Base-by-base conservation (phyloP, 2,888 invertebrate genomes). In the Agrilus mali region DNA sequence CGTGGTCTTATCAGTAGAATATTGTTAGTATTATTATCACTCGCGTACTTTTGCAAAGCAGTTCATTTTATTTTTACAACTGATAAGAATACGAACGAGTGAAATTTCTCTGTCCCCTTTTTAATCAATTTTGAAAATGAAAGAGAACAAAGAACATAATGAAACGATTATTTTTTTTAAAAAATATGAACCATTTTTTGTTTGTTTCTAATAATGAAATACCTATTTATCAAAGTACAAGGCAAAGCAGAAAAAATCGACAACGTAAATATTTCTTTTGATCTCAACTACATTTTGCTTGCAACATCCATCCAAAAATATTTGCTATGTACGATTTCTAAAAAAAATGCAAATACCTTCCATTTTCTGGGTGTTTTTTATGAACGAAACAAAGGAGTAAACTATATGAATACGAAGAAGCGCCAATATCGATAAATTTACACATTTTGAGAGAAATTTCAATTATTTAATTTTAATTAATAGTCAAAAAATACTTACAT, bases 171-270 rank as follows among this genome's bases (percentile, higher is more conserved):
- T 20, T 20, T 6, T 20, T 6, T 20, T 7, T 6, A 20, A 6
- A 20, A 20, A 20, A 15, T n/a, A 12, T 40, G 16, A 16, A 40
- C 3, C 6, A 20, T 5, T 20, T 6, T 17, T 2, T 17, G 17
- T 20, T 20, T 20, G 20, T 20, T 20, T 14, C n/a, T 15, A 10
- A 40, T 20, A 38, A 46, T 42, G 43, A 51, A 53, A 52, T 51
- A 50, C 54, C 50, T 50, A 53, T 56, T 56, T 53, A 54, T 53
- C 56, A 53, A 52, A 50, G 41, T 50, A 53, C 51, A 45, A 49
- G 36, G 34, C 44, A 41, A 41, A 50, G 46, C 43, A 47, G 31
- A 38, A 20, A 38, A 38, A 38, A 38, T 38, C 46, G 43, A 39
- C 46, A 41, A 45, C 41, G 33, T 33, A 42, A 45, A 47, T 41